A percentile compares a stretch with the other conserved stretches of the same genome.
phyloP scores from a whole-genome alignment of 2,113 vertebrate species.

The Ameiurus melas region DNA sequence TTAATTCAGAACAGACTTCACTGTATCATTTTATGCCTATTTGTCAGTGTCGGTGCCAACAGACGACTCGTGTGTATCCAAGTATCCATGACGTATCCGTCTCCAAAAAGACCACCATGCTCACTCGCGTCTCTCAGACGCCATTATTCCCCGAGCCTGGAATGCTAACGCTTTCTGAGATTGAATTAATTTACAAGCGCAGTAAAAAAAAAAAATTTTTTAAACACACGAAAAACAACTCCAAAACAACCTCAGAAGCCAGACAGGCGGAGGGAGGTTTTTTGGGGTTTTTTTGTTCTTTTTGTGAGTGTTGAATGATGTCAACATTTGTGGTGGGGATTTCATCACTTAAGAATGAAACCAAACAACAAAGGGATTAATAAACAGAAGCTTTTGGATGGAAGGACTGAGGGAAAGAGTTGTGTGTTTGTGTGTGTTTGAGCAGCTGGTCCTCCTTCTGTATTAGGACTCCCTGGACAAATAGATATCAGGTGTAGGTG shows the following conservation, averaged over 20 bases:
- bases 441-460: not conserved
- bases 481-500: not conserved
- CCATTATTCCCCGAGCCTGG: slow-evolving; percentile 41
- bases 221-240: slow-evolving; percentile 47
- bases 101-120: slow-evolving; percentile 41
- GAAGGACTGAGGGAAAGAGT: not conserved
- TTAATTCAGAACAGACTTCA: slow-evolving; percentile 15
- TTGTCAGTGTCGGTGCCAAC: slow-evolving; percentile 9
- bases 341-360: slow-evolving; percentile 31
- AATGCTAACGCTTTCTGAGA: slow-evolving; percentile 34
- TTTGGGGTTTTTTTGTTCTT: slow-evolving; percentile 18
- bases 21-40: slow-evolving; percentile 29
- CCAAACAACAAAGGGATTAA: slow-evolving; percentile 42
- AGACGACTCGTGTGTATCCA: not conserved
- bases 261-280: slow-evolving; percentile 5
- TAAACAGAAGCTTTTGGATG: slow-evolving; percentile 34
- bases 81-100: slow-evolving; percentile 24
- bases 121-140: slow-evolving; percentile 42
- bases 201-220: too few relatives aligned
- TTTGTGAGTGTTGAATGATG: slow-evolving; percentile 35
- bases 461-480: not conserved
- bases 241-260: slow-evolving; percentile 54
- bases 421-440: slow-evolving; percentile 7
- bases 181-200: slow-evolving; percentile 41
- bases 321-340: slow-evolving; percentile 46